Conservation (phyloP, 2,113 vertebrate genomes). For the Sinocyclocheilus grahami region DNA sequence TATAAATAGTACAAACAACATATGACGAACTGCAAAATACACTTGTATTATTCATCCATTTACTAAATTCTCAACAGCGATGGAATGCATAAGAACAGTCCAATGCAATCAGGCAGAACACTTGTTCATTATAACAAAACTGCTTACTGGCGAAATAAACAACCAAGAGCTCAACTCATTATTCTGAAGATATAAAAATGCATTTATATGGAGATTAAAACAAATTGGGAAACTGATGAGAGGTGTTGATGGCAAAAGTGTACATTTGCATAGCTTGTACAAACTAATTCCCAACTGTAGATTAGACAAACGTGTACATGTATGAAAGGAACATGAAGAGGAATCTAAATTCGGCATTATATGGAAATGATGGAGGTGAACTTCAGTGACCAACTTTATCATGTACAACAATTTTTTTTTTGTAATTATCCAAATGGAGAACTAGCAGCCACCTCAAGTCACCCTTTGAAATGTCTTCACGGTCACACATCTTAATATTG, state of each 20-base stretch:
- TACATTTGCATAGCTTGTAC: too few species aligned
- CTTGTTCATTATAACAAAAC: slow-evolving; percentile 11
- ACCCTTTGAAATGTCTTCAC: slow-evolving; percentile 50
- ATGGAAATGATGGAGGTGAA: slow-evolving; percentile 12
- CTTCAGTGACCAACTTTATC: slow-evolving; percentile 39
- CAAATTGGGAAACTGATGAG: slow-evolving; percentile 32
- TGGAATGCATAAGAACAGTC: neutral
- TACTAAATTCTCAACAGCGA: neutral
- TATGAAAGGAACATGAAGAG: slow-evolving; percentile 30
- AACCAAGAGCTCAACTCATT: neutral
- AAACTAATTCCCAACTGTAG: too few species aligned
- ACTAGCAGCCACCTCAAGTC: slow-evolving; percentile 47
- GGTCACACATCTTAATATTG: slow-evolving; percentile 37
- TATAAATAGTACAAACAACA: neutral
- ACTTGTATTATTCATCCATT: neutral
- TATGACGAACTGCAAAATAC: neutral
- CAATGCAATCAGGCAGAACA: slow-evolving; percentile 30
- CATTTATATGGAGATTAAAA: slow-evolving; percentile 34
- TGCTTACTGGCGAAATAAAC: slow-evolving; percentile 25
- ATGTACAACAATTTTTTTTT: slow-evolving; percentile 38
- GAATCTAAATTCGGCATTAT: slow-evolving; percentile 14
- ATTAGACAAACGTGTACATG: too few species aligned
- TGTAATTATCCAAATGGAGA: slow-evolving; percentile 59
- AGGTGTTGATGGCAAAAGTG: neutral
- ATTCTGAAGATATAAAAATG: neutral